Base-by-base conservation (phyloP, 2,888 invertebrate genomes). In the Dicycla oo region DNA sequence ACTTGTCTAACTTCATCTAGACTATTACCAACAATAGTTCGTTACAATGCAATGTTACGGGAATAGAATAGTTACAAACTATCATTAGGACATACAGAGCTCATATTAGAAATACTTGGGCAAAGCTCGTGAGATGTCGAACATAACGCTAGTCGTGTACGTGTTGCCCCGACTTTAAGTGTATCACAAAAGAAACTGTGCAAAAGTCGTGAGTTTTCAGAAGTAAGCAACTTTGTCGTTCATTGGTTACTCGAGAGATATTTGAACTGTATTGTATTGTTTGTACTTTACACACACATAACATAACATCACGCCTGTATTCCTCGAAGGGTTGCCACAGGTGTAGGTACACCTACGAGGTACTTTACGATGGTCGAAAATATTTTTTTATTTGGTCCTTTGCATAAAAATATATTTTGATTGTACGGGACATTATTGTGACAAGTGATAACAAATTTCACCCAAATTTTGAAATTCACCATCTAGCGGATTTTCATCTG, bases 41-140 rank as follows among this genome's bases (percentile, higher is more conserved):
- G 13, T 74, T 34, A 61, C 54, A 75, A 57, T 62, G 40, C 54
- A 75, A 57, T 62, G 40, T 65, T 63, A 62, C 47, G 3, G 58
- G n/a, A 30, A 30, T 30, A 49, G 13, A 58, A 75, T 15, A 34
- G 58, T 81, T 60, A 54, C 38, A 58, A 75, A 77, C 63, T 63
- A 26, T 75, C 53, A 75, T 81, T 81, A 81, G 30, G 2, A 68
- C 30, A 51, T 40, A 63, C 53, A 61, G 26, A 65, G 34, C 43
- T 68, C 64, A 69, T 65, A 76, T 61, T 76, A 69, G 57, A 81
- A 81, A 81, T 69, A 78, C 65, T 64, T 64, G 15, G n/a, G 38
- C 18, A 6, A 34, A 75, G 54, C n/a, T 61, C 56, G 51, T 45
- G 56, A 76, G 60, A 43, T 64, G 51, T 64, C 43, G 60, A 54